Evolutionary conservation across 2,797 vertebrate species (phyloP), one percentile per base, ranked within the genome.

Genomic region (Tenualosa ilisha): DNA sequence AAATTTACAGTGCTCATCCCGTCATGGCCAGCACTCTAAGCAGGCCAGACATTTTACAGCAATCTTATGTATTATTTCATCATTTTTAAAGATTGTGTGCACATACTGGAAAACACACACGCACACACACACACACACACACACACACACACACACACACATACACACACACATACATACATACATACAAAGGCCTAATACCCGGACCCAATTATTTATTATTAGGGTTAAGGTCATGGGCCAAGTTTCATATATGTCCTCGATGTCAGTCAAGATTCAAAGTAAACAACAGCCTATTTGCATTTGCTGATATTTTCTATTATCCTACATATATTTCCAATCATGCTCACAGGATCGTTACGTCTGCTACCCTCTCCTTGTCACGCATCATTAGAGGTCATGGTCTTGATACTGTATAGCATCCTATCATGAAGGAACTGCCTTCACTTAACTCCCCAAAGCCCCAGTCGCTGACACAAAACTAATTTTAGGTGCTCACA

Each of bases 391-490:
- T 40, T 81, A 24, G 17, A n/a, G 86, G 43, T 86, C 75, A 82
- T 63, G 46, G 53, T 85, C 51, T 79, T 65, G 6, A 56, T 37
- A 79, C 72, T 81, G 11, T 75, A 54, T 81, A 79, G 40, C 2
- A 20, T 79, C 72, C 72, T 20, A 72, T 37, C 37, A 22, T 68
- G 0, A 56, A 22, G 50, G 82, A 72, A 5, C 81, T 82, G 68
- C 61, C 68, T 68, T 43, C 53, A 43, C 85, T 84, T 85, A 82
- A 85, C 81, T 85, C 22, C 53, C 83, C 63, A 53, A 82, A 51
- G 86, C 59, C 40, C 17, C 31, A 65, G 51, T 8, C 63, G 61
- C 40, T 87, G 86, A 87, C 86, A 84, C 83, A 9, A 85, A 82
- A 81, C 56, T 82, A 53, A 54, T 51, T 7, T 65, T 26, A 84